These are phyloP conservation scores for Cygnus atratus DNA, from an alignment of 2,113 vertebrate species.

Conservation along the genomic window DNA sequence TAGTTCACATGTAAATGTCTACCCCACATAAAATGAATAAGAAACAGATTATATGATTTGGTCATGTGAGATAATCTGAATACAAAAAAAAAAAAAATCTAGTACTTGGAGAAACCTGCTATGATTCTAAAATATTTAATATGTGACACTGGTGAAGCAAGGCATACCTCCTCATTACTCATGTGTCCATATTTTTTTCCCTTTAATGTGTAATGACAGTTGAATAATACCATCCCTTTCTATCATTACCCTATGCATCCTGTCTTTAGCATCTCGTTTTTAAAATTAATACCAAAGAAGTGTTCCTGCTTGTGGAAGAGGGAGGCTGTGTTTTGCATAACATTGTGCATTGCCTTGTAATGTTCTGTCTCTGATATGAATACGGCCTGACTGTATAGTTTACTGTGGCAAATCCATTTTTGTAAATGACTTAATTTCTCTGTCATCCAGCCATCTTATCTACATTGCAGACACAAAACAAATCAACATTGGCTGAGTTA, in stretches of 20 bases:
- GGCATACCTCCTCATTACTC: neutral
- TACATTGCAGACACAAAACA: neutral
- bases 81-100: neutral
- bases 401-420: slow-evolving; percentile 7
- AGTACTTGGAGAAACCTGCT: neutral
- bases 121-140: neutral
- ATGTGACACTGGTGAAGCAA: neutral
- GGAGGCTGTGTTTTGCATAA: neutral
- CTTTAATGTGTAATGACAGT: neutral
- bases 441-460: neutral
- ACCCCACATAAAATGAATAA: neutral
- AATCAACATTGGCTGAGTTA: neutral
- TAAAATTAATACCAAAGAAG: neutral
- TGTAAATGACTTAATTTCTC: neutral
- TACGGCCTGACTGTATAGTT: neutral
- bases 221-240: neutral
- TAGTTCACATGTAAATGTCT: neutral
- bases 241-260: neutral
- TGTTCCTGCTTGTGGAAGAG: neutral
- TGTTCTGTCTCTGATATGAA: neutral
- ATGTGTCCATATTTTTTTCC: neutral
- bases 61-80: neutral
- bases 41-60: neutral
- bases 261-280: neutral
- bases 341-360: neutral